phyloP scores from a whole-genome alignment of 1,140 invertebrate genomes.

The Anoplolepis gracilipes region DNA sequence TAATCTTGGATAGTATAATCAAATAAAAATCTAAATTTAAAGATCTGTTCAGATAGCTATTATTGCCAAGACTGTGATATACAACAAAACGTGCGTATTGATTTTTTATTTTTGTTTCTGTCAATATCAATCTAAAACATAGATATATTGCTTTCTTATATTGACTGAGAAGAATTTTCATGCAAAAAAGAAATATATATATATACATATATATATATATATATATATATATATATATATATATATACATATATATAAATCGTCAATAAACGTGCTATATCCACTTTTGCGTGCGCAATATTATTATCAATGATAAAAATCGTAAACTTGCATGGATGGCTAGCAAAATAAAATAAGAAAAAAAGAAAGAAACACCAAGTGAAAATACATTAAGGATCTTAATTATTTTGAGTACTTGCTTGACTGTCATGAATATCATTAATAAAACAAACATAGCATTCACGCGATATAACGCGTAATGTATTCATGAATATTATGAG shows the following conservation, averaged over 20 bases:
- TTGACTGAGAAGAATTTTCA: neutral
- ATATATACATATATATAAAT: neutral
- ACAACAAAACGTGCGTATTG: neutral
- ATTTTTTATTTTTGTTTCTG: neutral
- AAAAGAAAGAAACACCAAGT: too few relatives aligned
- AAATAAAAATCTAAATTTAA: neutral
- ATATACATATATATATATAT: neutral
- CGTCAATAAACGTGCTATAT: neutral
- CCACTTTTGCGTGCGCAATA: constrained; percentile 17
- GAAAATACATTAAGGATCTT: neutral
- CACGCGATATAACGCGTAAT: neutral
- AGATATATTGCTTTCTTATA: neutral
- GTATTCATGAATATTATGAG: constrained; percentile 43
- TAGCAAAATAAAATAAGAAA: neutral
- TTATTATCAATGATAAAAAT: constrained; percentile 40
- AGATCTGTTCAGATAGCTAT: neutral
- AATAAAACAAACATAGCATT: constrained; percentile 20
- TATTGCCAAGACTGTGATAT: neutral
- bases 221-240: neutral
- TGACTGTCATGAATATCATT: constrained; percentile 21
- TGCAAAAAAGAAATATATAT: neutral
- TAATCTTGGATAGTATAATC: neutral
- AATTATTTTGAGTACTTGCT: constrained; percentile 38
- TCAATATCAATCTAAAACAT: neutral
- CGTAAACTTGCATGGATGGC: neutral